These are phyloP conservation scores for Menura novaehollandiae DNA, from an alignment of 2,113 vertebrate genomes.

Conservation along the genomic window DNA sequence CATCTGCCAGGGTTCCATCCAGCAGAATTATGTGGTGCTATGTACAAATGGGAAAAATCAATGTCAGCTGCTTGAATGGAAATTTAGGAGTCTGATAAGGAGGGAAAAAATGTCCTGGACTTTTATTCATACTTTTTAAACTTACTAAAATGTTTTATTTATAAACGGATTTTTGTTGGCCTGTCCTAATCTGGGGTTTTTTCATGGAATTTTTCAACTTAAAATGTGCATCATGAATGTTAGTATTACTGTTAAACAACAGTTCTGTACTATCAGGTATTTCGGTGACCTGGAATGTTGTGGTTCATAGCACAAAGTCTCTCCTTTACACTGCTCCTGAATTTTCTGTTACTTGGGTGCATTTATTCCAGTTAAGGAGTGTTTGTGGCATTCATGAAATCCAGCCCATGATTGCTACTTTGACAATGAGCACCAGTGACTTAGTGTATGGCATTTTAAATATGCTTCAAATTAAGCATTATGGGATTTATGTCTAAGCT, in stretches of 20 bases:
- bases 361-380: not conserved
- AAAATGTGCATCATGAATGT: not conserved
- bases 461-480: not conserved
- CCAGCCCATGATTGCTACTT: not conserved
- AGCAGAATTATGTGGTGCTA: conserved; percentile 47
- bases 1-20: conserved; percentile 35
- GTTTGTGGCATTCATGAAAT: conserved; percentile 7
- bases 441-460: not conserved
- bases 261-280: not conserved
- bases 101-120: conserved; percentile 53
- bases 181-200: not conserved
- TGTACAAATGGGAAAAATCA: conserved; percentile 68
- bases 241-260: not conserved
- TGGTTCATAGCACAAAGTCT: not conserved
- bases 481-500: not conserved
- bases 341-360: not conserved
- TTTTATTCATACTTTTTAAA: conserved; percentile 5
- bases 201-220: not conserved
- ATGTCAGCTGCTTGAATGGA: conserved; percentile 67
- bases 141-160: conserved; percentile 23
- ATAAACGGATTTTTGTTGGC: not conserved
- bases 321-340: not conserved
- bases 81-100: conserved; percentile 65
- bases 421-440: not conserved
- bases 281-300: not conserved